These are phyloP conservation scores for Morelia viridis DNA, from an alignment of 2,797 vertebrate genomes.

Conservation along the genomic window DNA sequence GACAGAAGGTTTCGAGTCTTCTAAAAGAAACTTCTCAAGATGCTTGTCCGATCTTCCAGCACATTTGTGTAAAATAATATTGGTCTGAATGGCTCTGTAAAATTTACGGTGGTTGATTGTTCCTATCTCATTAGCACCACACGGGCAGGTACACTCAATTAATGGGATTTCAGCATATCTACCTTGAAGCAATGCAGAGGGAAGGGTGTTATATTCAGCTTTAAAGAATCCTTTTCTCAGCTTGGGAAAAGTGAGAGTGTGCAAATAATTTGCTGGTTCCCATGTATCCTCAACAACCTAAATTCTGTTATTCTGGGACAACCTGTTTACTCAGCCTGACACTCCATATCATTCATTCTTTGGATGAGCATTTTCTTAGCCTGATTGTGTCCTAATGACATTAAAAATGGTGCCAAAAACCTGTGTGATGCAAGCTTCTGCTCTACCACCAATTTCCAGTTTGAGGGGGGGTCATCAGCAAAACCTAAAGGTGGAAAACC, in stretches of 20 bases:
- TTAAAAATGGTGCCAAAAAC: not conserved
- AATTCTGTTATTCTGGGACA: not conserved
- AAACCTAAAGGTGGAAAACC: not conserved
- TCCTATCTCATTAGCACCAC: not conserved
- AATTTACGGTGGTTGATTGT: not conserved
- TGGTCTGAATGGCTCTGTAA: not conserved
- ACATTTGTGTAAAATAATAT: not conserved
- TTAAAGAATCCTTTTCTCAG: not conserved
- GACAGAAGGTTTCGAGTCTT: not conserved
- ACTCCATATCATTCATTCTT: not conserved
- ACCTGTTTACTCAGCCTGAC: not conserved
- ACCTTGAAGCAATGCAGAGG: not conserved
- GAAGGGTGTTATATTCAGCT: not conserved
- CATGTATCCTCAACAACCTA: not conserved
- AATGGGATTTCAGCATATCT: not conserved
- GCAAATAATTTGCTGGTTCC: not conserved
- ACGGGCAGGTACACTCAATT: not conserved
- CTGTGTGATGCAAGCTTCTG: not conserved
- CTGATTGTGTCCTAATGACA: not conserved
- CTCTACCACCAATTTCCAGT: not conserved
- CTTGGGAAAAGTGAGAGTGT: not conserved
- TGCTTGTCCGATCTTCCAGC: not conserved
- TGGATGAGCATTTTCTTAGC: not conserved
- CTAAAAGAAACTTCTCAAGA: not conserved
- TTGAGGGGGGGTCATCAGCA: not conserved